Evolutionary conservation across 2,113 vertebrate genomes (phyloP).

Genomic region (Colossoma macropomum): DNA sequence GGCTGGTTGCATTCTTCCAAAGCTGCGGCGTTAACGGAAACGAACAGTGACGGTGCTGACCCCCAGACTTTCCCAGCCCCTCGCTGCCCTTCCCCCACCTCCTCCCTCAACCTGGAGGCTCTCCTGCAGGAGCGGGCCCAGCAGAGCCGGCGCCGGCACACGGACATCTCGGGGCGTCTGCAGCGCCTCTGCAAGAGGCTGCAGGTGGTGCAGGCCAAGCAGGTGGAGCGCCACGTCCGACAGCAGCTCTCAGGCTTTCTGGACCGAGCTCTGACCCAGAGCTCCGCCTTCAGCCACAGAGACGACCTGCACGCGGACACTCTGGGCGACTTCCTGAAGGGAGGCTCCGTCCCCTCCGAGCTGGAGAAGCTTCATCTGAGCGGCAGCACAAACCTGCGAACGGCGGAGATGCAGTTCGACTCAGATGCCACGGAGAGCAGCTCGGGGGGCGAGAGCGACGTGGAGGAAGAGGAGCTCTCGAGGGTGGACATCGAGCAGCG

Average conservation of each 20-base stretch:
- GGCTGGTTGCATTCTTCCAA: background rate
- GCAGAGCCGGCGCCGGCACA: conserved; percentile 84
- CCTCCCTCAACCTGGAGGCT: conserved; percentile 75
- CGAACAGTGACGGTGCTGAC: background rate
- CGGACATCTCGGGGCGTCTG: conserved; percentile 88
- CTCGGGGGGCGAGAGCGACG: conserved; percentile 94
- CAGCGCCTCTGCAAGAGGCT: conserved; percentile 92
- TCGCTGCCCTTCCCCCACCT: conserved; percentile 48
- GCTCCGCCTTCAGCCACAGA: conserved; percentile 85
- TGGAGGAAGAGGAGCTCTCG: conserved; percentile 92
- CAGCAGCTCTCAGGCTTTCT: conserved; percentile 95
- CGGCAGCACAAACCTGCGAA: conserved; percentile 87
- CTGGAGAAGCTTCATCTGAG: conserved; percentile 91
- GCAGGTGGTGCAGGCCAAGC: conserved; percentile 97
- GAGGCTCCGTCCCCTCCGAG: conserved; percentile 85
- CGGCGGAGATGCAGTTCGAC: conserved; percentile 91
- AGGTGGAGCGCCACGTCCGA: conserved; percentile 96
- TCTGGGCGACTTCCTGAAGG: conserved; percentile 87
- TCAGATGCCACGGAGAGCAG: conserved; percentile 98
- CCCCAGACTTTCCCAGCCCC: conserved; percentile 40
- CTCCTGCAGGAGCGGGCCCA: conserved; percentile 86
- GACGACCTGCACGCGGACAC: conserved; percentile 80
- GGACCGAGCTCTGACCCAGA: conserved; percentile 85
- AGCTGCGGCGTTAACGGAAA: background rate
- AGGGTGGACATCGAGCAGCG: conserved; percentile 89